Evolutionary conservation across 2,797 vertebrate genomes (phyloP), one percentile per base, ranked within the genome.

Genomic region (Hoplostethus atlanticus): DNA sequence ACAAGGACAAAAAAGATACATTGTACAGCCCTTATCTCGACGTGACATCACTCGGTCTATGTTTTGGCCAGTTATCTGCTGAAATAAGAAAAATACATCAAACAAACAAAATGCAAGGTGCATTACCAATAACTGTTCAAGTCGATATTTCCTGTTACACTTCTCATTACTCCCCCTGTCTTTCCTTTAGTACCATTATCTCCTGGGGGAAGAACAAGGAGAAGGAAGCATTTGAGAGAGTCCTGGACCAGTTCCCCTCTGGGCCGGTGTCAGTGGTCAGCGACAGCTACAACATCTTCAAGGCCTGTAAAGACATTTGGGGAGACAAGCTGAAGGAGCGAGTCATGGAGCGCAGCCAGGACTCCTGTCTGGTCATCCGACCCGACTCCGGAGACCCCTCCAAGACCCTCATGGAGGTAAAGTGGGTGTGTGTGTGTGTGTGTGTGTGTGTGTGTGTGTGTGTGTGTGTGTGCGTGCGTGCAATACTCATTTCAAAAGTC

Each of bases 201-300:
- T 94, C 94, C 5, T 95, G 94, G 95, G 94, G 94, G 3, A 84
- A 83, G 68, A 92, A 25, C 79, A 76, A 80, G 44, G 95, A 95
- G 85, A 94, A 92, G 62, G 94, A 95, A 10, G 95, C 94, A 0
- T 95, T 93, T 36, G 93, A 94, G 81, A 82, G 74, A 11, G 72
- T 95, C 64, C 83, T 95, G 57, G 91, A 95, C 17, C 92, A 94
- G 83, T 95, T 95, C 79, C 77, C 93, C 50, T 85, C 89, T 0
- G 93, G 93, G 2, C 94, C 94, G 0, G 87, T 95, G 31, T 92
- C 94, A 0, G 93, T 95, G 76, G 95, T 95, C 77, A 95, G 94
- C n/a, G 95, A 95, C 90, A 95, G 95, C 86, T 95, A 94, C 1
- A 93, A 95, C 85, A 95, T 95, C 87, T 95, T 95, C 72, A 94